phyloP scores from a whole-genome alignment of 1,140 invertebrate genomes.

The Caligus rogercresseyi region DNA sequence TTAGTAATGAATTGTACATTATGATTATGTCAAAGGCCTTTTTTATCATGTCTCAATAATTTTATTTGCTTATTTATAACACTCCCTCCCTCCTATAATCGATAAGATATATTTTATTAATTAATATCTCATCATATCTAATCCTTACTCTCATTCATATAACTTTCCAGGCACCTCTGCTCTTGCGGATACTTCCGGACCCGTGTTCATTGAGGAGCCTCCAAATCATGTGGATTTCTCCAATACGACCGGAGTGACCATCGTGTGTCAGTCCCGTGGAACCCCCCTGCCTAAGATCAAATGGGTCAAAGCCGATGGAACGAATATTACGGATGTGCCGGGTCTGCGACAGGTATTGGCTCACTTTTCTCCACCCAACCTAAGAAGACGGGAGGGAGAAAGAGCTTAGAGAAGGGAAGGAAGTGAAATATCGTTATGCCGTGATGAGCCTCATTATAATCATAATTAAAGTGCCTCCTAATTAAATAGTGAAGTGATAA shows the following conservation, averaged over 20 bases:
- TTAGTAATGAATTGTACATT: too few relatives aligned
- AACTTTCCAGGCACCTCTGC: background rate
- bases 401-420: background rate
- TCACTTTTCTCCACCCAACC: too few relatives aligned
- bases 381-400: background rate
- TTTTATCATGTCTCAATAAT: too few relatives aligned
- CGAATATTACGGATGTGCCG: constrained; percentile 67
- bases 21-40: too few relatives aligned
- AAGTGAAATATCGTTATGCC: background rate
- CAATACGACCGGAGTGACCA: constrained; percentile 75
- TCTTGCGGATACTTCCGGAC: constrained; percentile 36
- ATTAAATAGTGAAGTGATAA: too few relatives aligned
- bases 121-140: background rate
- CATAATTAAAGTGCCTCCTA: too few relatives aligned
- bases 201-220: constrained; percentile 76
- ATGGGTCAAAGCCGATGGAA: constrained; percentile 72
- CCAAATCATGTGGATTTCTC: constrained; percentile 77
- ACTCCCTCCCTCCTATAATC: background rate
- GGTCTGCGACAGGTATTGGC: constrained; percentile 59
- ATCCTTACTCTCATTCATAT: background rate
- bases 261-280: constrained; percentile 77
- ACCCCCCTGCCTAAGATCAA: constrained; percentile 75
- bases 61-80: too few relatives aligned
- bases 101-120: background rate
- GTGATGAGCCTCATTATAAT: background rate